Evolutionary conservation across 2,113 vertebrate genomes (phyloP).

Genomic region (Blennius ocellaris): DNA sequence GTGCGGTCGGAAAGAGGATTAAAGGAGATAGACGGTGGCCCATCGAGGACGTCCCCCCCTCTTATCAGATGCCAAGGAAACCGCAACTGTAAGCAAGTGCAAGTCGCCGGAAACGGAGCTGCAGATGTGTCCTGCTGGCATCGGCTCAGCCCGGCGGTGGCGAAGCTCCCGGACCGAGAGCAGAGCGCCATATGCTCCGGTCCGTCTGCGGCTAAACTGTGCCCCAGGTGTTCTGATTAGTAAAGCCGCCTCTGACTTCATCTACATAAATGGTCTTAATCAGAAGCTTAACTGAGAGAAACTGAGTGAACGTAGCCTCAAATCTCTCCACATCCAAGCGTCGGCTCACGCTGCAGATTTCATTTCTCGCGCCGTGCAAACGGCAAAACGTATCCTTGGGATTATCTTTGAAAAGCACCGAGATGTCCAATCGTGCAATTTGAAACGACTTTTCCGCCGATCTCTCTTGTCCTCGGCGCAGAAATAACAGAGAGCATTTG

Average conservation of each 20-base stretch:
- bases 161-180: too few species aligned
- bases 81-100: not conserved
- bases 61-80: not conserved
- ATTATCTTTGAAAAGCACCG: not conserved
- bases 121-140: not conserved
- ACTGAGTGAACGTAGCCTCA: not conserved
- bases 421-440: not conserved
- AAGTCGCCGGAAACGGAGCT: not conserved
- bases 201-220: not conserved
- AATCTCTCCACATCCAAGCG: not conserved
- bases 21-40: not conserved
- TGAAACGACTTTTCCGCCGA: slow-evolving; percentile 9
- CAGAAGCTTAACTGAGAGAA: slow-evolving; percentile 14
- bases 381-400: not conserved
- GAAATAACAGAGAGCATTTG: slow-evolving; percentile 11
- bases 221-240: slow-evolving; percentile 1
- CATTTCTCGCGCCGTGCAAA: not conserved
- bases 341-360: not conserved
- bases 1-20: not conserved
- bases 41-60: not conserved
- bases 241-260: slow-evolving; percentile 4
- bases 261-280: slow-evolving; percentile 31
- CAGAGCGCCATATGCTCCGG: slow-evolving; percentile 1
- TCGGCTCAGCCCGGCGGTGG: not conserved
- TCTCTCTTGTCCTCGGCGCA: slow-evolving; percentile 26